These are phyloP conservation scores for Protosalanx chinensis DNA, from an alignment of 2,797 vertebrate species.

Conservation along the genomic window DNA sequence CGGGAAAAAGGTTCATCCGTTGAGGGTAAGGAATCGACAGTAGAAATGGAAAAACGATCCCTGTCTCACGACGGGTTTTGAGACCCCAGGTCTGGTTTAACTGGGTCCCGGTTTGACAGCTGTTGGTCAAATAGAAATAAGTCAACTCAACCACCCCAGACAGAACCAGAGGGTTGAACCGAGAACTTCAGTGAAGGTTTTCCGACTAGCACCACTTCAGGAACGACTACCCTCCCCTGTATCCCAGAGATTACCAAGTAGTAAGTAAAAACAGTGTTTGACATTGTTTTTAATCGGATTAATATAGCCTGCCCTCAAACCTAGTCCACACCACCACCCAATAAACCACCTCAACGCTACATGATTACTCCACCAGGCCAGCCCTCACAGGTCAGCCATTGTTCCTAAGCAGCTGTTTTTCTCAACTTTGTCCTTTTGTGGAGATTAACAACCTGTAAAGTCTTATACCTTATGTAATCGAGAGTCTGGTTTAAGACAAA, in stretches of 20 bases:
- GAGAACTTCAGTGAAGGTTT: conserved; percentile 31
- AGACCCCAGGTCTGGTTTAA: not conserved
- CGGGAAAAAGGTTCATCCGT: conserved; percentile 40
- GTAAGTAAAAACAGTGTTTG: conserved; percentile 28
- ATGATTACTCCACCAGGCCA: conserved; percentile 49
- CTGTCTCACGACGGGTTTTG: not conserved
- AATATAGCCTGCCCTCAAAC: conserved; percentile 34
- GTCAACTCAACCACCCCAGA: not conserved
- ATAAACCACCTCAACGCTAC: conserved; percentile 40
- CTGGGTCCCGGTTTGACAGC: not conserved
- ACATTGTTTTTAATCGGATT: conserved; percentile 70
- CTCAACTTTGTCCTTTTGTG: conserved; percentile 37
- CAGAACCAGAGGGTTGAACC: conserved; percentile 10
- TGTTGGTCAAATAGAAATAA: not conserved
- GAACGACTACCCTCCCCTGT: conserved; percentile 17
- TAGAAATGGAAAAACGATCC: not conserved
- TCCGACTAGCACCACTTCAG: conserved; percentile 32
- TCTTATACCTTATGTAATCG: conserved; percentile 61
- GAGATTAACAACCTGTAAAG: conserved; percentile 34
- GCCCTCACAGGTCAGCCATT: conserved; percentile 60
- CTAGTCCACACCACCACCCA: conserved; percentile 47
- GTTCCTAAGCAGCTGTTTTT: conserved; percentile 63
- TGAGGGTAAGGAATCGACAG: not conserved
- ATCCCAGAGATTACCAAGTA: conserved; percentile 46
- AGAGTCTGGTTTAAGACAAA: conserved; percentile 33